phyloP scores from a whole-genome alignment of 2,888 invertebrate genomes.

The Macropis europaea region DNA sequence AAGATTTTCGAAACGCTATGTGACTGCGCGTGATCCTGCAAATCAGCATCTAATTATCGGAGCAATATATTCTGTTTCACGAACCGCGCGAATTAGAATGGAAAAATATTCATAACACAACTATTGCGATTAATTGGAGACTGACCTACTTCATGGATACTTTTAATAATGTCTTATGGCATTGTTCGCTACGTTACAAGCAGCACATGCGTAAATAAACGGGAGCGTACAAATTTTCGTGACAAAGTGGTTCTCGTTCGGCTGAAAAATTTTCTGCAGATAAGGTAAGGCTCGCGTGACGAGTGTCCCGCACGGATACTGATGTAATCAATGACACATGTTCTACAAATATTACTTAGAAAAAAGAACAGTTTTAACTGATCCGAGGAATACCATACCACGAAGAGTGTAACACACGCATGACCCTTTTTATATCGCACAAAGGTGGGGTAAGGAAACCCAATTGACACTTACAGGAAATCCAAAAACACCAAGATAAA shows the following conservation, averaged over 20 bases:
- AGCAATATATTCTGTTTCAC: constrained; percentile 25
- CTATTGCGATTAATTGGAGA: not conserved
- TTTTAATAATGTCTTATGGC: not conserved
- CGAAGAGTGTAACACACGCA: not conserved
- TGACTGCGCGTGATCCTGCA: constrained; percentile 10
- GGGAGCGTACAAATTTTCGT: not conserved
- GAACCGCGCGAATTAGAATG: constrained; percentile 6
- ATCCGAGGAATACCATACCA: not conserved
- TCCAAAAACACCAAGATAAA: no score
- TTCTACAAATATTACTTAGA: constrained; percentile 31
- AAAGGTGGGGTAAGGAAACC: constrained; percentile 3
- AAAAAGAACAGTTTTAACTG: not conserved
- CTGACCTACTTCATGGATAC: constrained; percentile 3
- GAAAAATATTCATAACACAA: constrained; percentile 22
- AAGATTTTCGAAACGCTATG: not conserved
- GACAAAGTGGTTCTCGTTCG: constrained; percentile 5
- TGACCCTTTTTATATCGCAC: not conserved
- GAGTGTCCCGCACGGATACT: constrained; percentile 2
- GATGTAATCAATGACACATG: constrained; percentile 29
- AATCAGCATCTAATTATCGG: constrained; percentile 35
- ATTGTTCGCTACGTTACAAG: constrained; percentile 4
- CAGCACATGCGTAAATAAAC: constrained; percentile 5
- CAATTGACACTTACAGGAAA: no score
- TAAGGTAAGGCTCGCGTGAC: constrained; percentile 5
- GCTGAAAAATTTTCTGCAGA: not conserved